A percentile compares a stretch with the other conserved stretches of the same genome.
phyloP scores from a whole-genome alignment of 1,140 invertebrate genomes.

The Hyles vespertilio region DNA sequence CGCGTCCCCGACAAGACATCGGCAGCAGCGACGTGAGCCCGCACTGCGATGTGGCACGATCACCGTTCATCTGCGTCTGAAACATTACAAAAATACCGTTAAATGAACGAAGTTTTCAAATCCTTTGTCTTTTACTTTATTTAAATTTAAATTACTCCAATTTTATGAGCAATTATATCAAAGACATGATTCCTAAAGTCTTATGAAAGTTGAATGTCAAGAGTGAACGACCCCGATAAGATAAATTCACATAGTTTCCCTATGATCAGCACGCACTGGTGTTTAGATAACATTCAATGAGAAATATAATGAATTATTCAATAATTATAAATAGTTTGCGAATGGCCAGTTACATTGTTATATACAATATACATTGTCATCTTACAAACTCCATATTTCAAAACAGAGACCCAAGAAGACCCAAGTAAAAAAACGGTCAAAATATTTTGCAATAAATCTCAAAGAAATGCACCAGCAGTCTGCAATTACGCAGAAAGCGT shows the following conservation, averaged over 20 bases:
- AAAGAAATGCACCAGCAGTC: conserved; percentile 4
- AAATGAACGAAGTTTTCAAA: neutral
- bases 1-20: conserved; percentile 85
- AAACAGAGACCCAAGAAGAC: too few relatives aligned
- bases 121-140: neutral
- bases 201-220: conserved; percentile 62
- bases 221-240: conserved; percentile 64
- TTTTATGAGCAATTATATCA: neutral
- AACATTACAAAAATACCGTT: conserved; percentile 23
- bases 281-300: too few relatives aligned
- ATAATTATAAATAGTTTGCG: too few relatives aligned
- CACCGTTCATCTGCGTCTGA: conserved; percentile 75
- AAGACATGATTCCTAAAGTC: conserved; percentile 6
- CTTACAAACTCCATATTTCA: too few relatives aligned
- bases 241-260: conserved; percentile 40
- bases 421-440: too few relatives aligned
- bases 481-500: neutral
- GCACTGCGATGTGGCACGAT: conserved; percentile 65
- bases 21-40: conserved; percentile 71
- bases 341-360: too few relatives aligned
- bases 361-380: too few relatives aligned
- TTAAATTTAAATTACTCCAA: conserved; percentile 3
- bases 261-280: conserved; percentile 30
- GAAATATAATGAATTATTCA: too few relatives aligned
- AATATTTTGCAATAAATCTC: neutral